A percentile compares a stretch with the other conserved stretches of the same genome.
phyloP scores from a whole-genome alignment of 2,113 vertebrate genomes.

The Irena cyanogastra region DNA sequence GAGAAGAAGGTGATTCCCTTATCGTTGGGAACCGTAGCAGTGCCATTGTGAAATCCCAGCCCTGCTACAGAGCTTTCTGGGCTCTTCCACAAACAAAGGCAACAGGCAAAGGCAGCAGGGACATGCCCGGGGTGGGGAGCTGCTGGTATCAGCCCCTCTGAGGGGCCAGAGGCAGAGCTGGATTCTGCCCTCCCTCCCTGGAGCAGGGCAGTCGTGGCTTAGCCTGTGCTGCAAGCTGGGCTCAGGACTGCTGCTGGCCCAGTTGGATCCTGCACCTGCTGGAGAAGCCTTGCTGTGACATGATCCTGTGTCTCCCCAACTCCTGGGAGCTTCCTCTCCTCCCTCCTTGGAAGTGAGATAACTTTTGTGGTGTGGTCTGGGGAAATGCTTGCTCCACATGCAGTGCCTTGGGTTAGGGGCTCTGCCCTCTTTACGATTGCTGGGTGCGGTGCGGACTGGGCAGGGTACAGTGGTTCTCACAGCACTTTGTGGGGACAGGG shows the following conservation, averaged over 20 bases:
- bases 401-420: neutral
- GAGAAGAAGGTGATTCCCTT: neutral
- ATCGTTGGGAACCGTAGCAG: rapidly evolving
- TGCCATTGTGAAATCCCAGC: neutral
- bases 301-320: neutral
- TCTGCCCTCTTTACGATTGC: neutral
- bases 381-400: neutral
- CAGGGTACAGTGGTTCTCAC: neutral
- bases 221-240: neutral
- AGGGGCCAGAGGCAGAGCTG: neutral
- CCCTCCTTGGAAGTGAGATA: neutral
- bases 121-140: rapidly evolving
- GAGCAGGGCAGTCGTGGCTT: neutral
- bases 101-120: neutral
- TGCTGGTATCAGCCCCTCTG: neutral
- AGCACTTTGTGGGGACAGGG: neutral
- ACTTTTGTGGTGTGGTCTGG: neutral
- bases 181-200: neutral
- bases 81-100: neutral
- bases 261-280: neutral
- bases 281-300: neutral
- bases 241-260: neutral
- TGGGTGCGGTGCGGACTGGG: neutral
- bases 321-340: neutral
- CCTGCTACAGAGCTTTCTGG: neutral